phyloP scores from a whole-genome alignment of 2,113 vertebrate species.

The Papio anubis region DNA sequence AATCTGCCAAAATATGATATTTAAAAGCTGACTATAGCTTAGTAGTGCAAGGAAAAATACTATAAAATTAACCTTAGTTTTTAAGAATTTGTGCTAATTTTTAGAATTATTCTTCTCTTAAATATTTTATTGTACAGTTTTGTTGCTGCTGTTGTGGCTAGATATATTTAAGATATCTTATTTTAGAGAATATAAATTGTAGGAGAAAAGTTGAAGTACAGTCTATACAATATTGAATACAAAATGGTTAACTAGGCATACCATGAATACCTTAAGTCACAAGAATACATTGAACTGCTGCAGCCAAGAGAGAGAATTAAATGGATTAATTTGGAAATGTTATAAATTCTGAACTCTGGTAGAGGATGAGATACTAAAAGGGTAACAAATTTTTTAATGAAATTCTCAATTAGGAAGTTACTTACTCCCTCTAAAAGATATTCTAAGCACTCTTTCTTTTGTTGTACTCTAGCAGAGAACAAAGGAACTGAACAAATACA shows the following conservation, averaged over 20 bases:
- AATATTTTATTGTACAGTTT: not conserved
- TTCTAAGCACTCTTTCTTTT: not conserved
- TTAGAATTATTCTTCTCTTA: slow-evolving; percentile 39
- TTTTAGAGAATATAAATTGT: not conserved
- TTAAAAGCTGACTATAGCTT: slow-evolving; percentile 17
- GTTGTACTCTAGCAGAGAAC: slow-evolving; percentile 11
- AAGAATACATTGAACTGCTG: not conserved
- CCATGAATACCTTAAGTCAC: not conserved
- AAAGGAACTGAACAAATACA: not conserved
- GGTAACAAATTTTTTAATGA: not conserved
- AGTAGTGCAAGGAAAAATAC: slow-evolving; percentile 8
- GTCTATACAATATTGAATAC: not conserved
- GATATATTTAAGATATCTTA: slow-evolving; percentile 45
- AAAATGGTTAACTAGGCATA: slow-evolving; percentile 5
- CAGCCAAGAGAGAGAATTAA: not conserved
- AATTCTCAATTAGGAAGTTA: slow-evolving; percentile 36
- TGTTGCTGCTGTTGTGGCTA: not conserved
- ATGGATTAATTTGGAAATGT: not conserved
- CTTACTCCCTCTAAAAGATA: not conserved
- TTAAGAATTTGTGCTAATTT: slow-evolving; percentile 28
- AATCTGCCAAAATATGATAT: slow-evolving; percentile 29
- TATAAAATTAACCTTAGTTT: slow-evolving; percentile 43
- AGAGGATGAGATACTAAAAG: not conserved
- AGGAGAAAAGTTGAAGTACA: not conserved
- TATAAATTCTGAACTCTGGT: not conserved